Conservation (phyloP, 2,113 vertebrate genomes). For the Butorides virescens region DNA sequence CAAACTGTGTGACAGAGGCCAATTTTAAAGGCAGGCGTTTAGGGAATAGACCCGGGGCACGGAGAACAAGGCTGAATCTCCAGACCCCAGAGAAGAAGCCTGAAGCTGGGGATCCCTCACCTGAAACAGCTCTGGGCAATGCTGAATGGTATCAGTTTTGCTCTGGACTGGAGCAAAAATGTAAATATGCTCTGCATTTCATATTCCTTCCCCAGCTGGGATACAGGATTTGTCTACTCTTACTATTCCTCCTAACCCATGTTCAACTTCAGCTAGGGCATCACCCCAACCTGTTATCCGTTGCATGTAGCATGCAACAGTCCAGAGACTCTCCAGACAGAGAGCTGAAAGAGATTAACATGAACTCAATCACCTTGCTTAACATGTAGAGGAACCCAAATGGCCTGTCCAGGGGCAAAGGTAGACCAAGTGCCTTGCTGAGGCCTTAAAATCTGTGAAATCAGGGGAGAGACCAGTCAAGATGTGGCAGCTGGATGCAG, state of each 20-base stretch:
- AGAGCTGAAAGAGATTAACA: neutral
- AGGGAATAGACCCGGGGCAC: neutral
- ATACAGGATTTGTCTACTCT: neutral
- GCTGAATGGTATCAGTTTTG: neutral
- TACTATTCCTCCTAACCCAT: neutral
- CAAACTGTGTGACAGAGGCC: neutral
- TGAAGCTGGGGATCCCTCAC: neutral
- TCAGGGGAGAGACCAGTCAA: no score
- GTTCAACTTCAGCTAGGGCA: neutral
- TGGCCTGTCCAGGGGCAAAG: neutral
- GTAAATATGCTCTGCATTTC: neutral
- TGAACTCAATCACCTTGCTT: neutral
- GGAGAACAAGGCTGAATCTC: neutral
- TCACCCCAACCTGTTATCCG: neutral
- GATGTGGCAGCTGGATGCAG: neutral
- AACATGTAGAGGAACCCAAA: neutral
- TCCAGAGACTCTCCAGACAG: no score
- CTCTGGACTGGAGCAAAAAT: neutral
- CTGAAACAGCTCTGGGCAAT: neutral
- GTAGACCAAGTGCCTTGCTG: neutral
- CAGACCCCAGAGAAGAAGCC: neutral
- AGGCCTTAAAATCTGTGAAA: neutral
- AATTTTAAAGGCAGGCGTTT: neutral
- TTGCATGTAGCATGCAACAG: neutral
- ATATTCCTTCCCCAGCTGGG: neutral